Base-by-base conservation (phyloP, 2,888 invertebrate species). In the Taphrorychus bicolor region DNA sequence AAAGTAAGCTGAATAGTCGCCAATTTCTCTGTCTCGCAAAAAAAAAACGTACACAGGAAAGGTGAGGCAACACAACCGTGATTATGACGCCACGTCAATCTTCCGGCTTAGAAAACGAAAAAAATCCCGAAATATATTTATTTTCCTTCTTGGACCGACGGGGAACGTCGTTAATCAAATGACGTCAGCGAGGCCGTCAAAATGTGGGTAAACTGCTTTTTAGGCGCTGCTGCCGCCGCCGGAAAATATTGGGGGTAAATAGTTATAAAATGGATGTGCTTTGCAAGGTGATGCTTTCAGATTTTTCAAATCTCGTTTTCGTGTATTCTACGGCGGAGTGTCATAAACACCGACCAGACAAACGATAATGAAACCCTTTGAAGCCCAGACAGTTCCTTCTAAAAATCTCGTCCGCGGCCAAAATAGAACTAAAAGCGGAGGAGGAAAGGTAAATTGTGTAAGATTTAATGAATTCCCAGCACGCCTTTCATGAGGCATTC, bases 231-330 rank as follows among this genome's bases (percentile, higher is more conserved):
- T 16, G n/a, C n/a, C n/a, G n/a, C n/a, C n/a, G n/a, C n/a, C 14
- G 52, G 14, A 52, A 53, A 60, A 60, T 60, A 60, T 60, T 45
- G 51, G 52, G 24, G 60, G 60, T 53, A 60, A 60, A 60, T 60
- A 60, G 51, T 52, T 52, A 45, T 45, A 17, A 45, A 45, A 45
- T 45, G 45, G 45, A 45, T 16, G 17, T 45, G 45, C 17, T 45
- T 45, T 16, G 32, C 32, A 32, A 32, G 32, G 32, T 32, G 3
- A 32, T 32, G 32, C 11, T 32, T 1, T 2, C 9, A 11, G 32
- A 32, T 32, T 32, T 32, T 32, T 32, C 32, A 32, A 32, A 1
- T 7, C 32, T 7, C 32, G 32, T 32, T 32, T 32, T 11, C 7
- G 32, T 32, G 9, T 32, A 32, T 32, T 32, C 11, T 11, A 32